Evolutionary conservation across 1,140 invertebrate species (phyloP).

Genomic region (Liolophura sinensis): DNA sequence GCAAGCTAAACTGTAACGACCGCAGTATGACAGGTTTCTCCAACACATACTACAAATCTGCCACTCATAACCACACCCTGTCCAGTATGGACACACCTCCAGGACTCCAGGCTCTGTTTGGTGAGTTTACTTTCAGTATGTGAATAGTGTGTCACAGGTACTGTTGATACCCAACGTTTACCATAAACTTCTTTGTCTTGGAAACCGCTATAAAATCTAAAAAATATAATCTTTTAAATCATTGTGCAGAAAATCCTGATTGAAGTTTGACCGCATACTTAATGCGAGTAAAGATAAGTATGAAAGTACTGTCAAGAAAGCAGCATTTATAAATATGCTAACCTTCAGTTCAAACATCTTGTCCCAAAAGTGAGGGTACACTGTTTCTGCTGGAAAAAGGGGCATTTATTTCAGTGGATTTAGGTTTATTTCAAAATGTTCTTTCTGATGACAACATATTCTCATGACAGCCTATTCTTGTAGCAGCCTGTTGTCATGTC

Average conservation of each 20-base stretch:
- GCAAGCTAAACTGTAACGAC: slow-evolving; percentile 41
- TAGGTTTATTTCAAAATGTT: too few species aligned
- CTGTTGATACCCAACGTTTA: neutral
- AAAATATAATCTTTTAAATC: too few species aligned
- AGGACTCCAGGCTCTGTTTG: slow-evolving; percentile 81
- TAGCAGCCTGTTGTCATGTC: neutral
- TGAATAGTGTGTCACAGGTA: neutral
- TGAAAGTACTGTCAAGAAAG: neutral
- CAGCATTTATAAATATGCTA: neutral
- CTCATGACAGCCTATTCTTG: neutral
- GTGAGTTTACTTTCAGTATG: slow-evolving; percentile 16
- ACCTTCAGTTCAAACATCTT: neutral
- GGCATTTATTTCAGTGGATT: too few species aligned
- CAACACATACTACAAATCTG: slow-evolving; percentile 34
- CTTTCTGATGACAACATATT: too few species aligned
- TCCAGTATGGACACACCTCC: slow-evolving; percentile 72
- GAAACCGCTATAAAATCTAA: neutral
- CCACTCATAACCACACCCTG: slow-evolving; percentile 37
- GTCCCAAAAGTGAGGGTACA: too few species aligned
- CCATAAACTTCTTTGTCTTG: neutral
- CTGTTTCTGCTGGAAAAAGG: too few species aligned
- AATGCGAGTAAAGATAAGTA: too few species aligned
- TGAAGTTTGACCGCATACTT: too few species aligned
- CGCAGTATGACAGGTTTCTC: slow-evolving; percentile 34
- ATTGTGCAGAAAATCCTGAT: too few species aligned